A percentile compares a stretch with the other conserved stretches of the same genome.
Evolutionary conservation across 2,113 vertebrate genomes (phyloP).

Genomic region (Nettapus auritus): DNA sequence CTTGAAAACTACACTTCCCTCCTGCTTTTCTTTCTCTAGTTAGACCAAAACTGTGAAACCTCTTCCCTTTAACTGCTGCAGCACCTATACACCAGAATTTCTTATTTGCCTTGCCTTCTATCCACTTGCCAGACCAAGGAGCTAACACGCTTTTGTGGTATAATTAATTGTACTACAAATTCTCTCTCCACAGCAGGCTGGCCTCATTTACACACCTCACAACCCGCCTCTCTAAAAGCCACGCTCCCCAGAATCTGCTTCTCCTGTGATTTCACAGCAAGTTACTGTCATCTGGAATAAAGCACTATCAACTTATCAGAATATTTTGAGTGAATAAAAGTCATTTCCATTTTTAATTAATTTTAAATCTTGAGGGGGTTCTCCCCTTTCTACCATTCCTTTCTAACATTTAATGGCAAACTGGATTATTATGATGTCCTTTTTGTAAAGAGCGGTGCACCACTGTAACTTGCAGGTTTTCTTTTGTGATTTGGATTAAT

Average conservation of each 20-base stretch:
- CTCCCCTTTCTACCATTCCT: background rate
- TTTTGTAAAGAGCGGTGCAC: background rate
- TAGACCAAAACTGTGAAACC: background rate
- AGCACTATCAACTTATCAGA: background rate
- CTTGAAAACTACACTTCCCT: background rate
- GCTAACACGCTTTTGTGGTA: background rate
- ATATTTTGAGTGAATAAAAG: background rate
- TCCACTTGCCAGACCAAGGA: background rate
- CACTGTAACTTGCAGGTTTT: background rate
- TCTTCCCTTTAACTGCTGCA: background rate
- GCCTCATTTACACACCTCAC: background rate
- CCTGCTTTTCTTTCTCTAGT: background rate
- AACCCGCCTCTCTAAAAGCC: background rate
- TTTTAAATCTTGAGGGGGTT: background rate
- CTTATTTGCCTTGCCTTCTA: background rate
- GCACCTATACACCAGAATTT: background rate
- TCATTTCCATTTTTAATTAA: background rate
- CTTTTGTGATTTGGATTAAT: too few relatives aligned
- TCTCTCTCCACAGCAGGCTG: background rate
- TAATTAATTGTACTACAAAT: background rate
- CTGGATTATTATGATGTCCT: background rate
- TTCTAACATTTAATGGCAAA: background rate
- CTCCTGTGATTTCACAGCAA: background rate
- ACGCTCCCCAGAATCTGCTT: background rate
- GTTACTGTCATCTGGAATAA: background rate